Conservation (phyloP, 2,888 invertebrate species). For the Eustalomyia histrio region DNA sequence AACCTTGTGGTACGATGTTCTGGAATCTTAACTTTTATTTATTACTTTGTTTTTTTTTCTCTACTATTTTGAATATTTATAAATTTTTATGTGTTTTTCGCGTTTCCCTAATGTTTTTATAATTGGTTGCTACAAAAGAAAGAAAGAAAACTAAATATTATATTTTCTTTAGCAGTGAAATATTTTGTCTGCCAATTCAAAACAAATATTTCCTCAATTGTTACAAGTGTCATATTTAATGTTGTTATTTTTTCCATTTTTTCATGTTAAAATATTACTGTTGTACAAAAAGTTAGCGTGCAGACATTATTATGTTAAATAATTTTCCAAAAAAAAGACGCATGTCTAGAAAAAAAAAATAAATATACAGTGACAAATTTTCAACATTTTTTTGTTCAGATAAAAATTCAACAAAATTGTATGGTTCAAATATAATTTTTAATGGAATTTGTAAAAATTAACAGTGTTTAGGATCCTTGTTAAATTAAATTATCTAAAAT, state of each 20-base stretch:
- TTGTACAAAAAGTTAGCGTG: conserved; percentile 53
- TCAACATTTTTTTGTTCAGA: too few species aligned
- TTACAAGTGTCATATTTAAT: conserved; percentile 59
- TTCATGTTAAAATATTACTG: conserved; percentile 54
- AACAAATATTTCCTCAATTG: conserved; percentile 52
- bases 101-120: conserved; percentile 63
- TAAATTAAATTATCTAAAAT: too few species aligned
- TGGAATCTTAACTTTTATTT: conserved; percentile 4
- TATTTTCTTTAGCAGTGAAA: conserved; percentile 21
- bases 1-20: conserved; percentile 15
- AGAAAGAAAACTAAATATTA: conserved; percentile 10
- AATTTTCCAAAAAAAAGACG: conserved; percentile 17
- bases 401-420: too few species aligned
- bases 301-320: conserved; percentile 53
- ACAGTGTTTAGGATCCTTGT: too few species aligned
- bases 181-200: conserved; percentile 57
- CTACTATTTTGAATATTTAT: conserved; percentile 15
- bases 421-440: too few species aligned
- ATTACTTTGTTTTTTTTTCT: not conserved
- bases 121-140: conserved; percentile 57
- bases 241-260: conserved; percentile 7
- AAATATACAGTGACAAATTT: conserved; percentile 46
- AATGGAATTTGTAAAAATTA: too few species aligned
- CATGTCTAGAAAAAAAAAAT: conserved; percentile 44
- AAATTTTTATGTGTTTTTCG: conserved; percentile 60